phyloP scores from a whole-genome alignment of 2,113 vertebrate genomes.

The Meriones unguiculatus region DNA sequence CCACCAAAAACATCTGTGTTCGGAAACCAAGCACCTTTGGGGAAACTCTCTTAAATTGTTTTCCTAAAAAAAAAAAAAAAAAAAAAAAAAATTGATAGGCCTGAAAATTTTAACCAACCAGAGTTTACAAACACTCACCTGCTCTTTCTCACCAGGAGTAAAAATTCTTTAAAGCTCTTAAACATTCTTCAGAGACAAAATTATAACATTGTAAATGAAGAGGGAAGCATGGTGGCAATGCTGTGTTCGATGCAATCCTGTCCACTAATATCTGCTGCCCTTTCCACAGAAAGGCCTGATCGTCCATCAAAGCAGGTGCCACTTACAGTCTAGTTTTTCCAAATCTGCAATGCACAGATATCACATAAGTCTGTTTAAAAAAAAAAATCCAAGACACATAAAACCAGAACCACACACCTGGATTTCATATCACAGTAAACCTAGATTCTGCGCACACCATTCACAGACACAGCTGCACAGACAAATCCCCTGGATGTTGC shows the following conservation, averaged over 20 bases:
- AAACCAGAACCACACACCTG: not conserved
- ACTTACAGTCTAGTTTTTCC: not conserved
- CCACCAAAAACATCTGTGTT: slow-evolving; percentile 41
- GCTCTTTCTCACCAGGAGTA: not conserved
- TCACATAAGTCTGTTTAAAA: not conserved
- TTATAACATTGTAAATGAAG: not conserved
- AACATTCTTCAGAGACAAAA: slow-evolving; percentile 3
- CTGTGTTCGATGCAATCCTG: too few relatives aligned
- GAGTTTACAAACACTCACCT: slow-evolving; percentile 2
- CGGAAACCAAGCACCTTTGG: slow-evolving; percentile 27
- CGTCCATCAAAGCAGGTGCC: not conserved
- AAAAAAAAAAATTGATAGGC: not conserved
- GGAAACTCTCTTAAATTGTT: not conserved
- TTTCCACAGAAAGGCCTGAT: not conserved
- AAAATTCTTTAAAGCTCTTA: not conserved
- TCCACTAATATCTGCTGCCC: not conserved
- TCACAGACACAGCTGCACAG: not conserved
- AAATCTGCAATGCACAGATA: not conserved
- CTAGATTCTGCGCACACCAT: not conserved
- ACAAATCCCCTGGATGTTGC: not conserved
- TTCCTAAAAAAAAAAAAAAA: slow-evolving; percentile 39
- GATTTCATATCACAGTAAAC: slow-evolving; percentile 7
- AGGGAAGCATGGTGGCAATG: not conserved
- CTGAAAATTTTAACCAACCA: not conserved
- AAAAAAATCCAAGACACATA: not conserved